Conservation (phyloP, 2,113 vertebrate species). For the Ceyx cyanopectus region DNA sequence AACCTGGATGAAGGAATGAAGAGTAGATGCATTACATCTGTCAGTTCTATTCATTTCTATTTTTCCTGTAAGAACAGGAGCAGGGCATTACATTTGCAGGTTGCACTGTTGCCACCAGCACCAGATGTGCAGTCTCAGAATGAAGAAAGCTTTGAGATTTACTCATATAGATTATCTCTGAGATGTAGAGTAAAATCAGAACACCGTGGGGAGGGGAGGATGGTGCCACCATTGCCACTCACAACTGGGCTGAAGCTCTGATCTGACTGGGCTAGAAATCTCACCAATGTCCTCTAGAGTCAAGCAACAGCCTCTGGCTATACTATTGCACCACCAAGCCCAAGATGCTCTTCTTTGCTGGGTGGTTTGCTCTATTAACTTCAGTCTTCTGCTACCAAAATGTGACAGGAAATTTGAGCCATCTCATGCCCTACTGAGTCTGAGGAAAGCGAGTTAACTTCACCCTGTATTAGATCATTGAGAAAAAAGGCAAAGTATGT, state of each 20-base stretch:
- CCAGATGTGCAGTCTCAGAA: neutral
- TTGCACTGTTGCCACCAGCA: neutral
- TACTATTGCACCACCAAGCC: neutral
- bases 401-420: neutral
- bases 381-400: neutral
- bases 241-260: neutral
- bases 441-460: neutral
- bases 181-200: neutral
- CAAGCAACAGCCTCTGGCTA: neutral
- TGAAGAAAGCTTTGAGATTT: neutral
- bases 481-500: neutral
- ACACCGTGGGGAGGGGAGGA: neutral
- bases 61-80: neutral
- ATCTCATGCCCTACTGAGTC: neutral
- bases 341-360: neutral
- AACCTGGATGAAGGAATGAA: neutral
- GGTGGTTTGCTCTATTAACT: neutral
- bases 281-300: neutral
- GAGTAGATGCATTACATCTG: neutral
- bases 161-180: neutral
- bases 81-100: neutral
- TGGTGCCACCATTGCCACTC: neutral
- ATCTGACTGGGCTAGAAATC: neutral
- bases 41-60: neutral
- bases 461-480: neutral